phyloP scores from a whole-genome alignment of 2,113 vertebrate genomes.

The Cyprinodon tularosa region DNA sequence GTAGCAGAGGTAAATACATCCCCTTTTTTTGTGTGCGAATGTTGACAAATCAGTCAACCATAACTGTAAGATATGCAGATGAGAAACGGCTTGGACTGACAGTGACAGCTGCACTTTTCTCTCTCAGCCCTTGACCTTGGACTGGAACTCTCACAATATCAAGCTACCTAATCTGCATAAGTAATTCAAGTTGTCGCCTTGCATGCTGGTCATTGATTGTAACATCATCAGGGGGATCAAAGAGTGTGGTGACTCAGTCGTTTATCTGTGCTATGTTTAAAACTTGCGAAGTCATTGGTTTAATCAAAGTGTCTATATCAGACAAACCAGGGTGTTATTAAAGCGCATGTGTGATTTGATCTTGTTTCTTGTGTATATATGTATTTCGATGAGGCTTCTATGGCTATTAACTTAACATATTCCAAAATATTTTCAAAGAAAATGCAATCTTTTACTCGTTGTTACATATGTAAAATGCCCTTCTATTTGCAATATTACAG shows the following conservation, averaged over 20 bases:
- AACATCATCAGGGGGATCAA: conserved; percentile 49
- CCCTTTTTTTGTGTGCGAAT: conserved; percentile 17
- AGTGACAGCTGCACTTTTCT: conserved; percentile 17
- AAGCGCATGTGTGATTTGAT: neutral
- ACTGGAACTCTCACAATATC: conserved; percentile 42
- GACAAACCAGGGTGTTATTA: neutral
- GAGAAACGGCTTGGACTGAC: conserved; percentile 27
- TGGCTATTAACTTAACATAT: neutral
- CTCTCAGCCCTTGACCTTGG: conserved; percentile 52
- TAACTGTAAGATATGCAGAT: conserved; percentile 36
- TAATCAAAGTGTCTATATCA: conserved; percentile 1
- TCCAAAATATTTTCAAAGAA: no score
- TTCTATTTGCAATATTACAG: neutral
- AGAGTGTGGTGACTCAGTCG: conserved; percentile 19
- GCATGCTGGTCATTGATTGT: conserved; percentile 56
- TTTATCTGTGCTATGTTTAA: conserved; percentile 27
- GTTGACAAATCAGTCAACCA: conserved; percentile 34
- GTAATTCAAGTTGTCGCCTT: conserved; percentile 66
- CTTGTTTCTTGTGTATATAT: neutral
- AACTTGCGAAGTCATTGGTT: conserved; percentile 37
- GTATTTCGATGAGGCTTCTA: neutral
- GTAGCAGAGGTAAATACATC: neutral
- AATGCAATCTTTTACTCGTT: no score
- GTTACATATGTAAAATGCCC: no score
- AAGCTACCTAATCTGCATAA: conserved; percentile 65